These are phyloP conservation scores for Semaprochilodus insignis DNA, from an alignment of 2,797 vertebrate genomes.

Conservation along the genomic window DNA sequence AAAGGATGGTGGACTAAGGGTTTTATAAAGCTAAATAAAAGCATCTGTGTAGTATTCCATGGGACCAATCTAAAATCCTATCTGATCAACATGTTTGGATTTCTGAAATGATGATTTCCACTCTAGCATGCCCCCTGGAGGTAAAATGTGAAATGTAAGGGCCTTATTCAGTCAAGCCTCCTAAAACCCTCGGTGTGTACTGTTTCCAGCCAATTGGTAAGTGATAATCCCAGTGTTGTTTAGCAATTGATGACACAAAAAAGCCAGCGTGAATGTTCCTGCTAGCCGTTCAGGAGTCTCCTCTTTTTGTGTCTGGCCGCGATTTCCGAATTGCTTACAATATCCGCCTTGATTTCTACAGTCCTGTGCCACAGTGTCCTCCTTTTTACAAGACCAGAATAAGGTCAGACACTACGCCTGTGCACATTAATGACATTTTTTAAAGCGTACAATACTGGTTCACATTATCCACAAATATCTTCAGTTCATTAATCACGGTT, in stretches of 20 bases:
- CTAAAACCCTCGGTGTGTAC: background rate
- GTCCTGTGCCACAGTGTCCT: too few relatives aligned
- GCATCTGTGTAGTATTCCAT: constrained; percentile 50
- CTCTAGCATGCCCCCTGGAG: background rate
- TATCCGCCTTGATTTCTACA: too few relatives aligned
- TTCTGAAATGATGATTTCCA: background rate
- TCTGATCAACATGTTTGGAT: constrained; percentile 12
- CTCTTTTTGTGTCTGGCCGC: too few relatives aligned
- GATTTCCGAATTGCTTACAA: too few relatives aligned
- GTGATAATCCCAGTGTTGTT: background rate
- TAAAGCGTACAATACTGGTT: background rate
- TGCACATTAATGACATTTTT: too few relatives aligned
- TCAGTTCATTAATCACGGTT: background rate
- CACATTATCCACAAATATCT: background rate
- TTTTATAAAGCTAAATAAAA: constrained; percentile 53
- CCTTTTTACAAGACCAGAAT: too few relatives aligned
- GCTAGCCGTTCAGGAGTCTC: background rate
- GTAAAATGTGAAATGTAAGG: background rate
- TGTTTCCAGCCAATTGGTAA: constrained; percentile 7
- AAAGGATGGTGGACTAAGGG: constrained; percentile 50
- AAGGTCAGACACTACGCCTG: too few relatives aligned
- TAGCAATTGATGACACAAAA: background rate
- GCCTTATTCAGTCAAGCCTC: constrained; percentile 15
- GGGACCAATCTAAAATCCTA: constrained; percentile 43
- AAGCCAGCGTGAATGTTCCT: background rate